Conservation (phyloP, 64 coral and sea anemone genomes). For the Exaiptasia diaphana region DNA sequence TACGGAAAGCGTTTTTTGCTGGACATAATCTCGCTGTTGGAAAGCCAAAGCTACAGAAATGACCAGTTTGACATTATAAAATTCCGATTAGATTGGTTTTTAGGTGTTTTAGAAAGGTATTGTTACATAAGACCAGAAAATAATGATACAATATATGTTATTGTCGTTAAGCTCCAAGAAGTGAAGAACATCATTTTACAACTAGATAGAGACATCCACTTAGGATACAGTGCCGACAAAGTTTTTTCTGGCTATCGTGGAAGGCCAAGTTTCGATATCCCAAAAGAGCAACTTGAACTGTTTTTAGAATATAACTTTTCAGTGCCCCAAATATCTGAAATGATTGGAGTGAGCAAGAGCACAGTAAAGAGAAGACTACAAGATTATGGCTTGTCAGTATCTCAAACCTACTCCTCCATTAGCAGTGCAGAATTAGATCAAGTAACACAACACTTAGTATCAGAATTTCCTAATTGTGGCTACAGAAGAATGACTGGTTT, state of each 20-base stretch:
- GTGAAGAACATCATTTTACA: background rate
- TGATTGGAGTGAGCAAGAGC: background rate
- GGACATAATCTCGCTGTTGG: background rate
- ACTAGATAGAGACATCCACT: background rate
- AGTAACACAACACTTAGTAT: background rate
- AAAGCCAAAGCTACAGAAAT: background rate
- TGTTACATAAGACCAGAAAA: background rate
- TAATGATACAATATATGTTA: background rate
- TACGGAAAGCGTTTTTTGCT: background rate
- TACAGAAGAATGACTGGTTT: slow-evolving; percentile 51
- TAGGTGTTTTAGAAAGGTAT: background rate
- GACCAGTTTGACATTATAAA: background rate
- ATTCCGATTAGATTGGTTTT: background rate
- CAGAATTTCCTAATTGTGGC: slow-evolving; percentile 10
- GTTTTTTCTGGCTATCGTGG: slow-evolving; percentile 8
- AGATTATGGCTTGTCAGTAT: background rate
- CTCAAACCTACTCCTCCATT: background rate
- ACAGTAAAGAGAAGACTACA: background rate
- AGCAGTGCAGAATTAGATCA: background rate
- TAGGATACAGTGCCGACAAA: background rate
- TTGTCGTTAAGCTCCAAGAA: background rate
- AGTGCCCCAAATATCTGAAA: background rate
- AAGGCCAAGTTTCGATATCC: slow-evolving; percentile 15
- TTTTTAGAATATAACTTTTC: background rate
- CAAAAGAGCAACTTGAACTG: slow-evolving; percentile 6